phyloP scores from a whole-genome alignment of 2,888 invertebrate species.

The Arrhopalites spinosus region DNA sequence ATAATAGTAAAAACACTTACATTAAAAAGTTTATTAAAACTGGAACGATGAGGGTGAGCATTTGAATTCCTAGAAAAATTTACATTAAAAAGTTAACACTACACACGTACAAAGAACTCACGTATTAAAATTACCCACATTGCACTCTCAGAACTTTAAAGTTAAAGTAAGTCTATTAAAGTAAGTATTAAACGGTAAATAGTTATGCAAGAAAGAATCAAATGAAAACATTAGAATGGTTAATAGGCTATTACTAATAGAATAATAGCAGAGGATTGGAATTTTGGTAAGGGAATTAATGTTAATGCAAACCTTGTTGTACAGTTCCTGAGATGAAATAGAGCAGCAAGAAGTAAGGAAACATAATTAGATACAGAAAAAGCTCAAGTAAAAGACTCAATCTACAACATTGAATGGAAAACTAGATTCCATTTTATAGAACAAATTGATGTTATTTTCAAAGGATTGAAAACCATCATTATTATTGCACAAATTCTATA shows the following conservation, averaged over 20 bases:
- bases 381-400: too few relatives aligned
- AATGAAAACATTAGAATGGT: too few relatives aligned
- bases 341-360: conserved; percentile 32
- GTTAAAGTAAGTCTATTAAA: too few relatives aligned
- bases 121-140: background rate
- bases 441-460: background rate
- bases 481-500: background rate
- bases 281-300: background rate
- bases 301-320: conserved; percentile 63
- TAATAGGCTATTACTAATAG: too few relatives aligned
- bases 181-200: too few relatives aligned
- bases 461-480: conserved; percentile 38
- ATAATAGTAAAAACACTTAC: too few relatives aligned
- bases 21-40: conserved; percentile 84
- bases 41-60: conserved; percentile 87
- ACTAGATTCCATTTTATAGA: background rate
- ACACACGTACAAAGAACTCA: conserved; percentile 21
- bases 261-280: conserved; percentile 13
- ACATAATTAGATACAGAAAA: background rate
- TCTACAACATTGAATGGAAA: too few relatives aligned
- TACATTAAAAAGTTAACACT: too few relatives aligned
- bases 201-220: too few relatives aligned
- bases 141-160: background rate
- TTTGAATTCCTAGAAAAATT: conserved; percentile 76
- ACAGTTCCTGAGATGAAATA: conserved; percentile 63